Conservation (phyloP, 2,797 vertebrate genomes). For the Hyperoplus lanceolatus region DNA sequence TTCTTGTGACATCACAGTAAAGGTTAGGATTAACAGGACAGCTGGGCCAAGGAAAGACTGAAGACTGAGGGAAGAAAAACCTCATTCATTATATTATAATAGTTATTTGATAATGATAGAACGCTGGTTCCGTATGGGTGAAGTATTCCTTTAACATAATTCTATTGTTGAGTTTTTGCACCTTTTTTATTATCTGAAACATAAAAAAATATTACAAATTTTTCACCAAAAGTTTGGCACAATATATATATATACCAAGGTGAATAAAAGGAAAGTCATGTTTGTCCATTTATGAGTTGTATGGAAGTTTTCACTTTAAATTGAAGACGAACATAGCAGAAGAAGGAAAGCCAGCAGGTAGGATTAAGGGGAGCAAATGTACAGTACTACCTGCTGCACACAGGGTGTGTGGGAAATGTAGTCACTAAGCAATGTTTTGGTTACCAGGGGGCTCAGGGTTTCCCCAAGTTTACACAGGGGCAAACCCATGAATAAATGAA, state of each 20-base stretch:
- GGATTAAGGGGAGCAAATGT: constrained; percentile 16
- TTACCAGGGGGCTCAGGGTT: constrained; percentile 68
- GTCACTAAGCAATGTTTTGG: constrained; percentile 70
- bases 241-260: not conserved
- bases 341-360: not conserved
- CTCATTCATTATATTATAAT: too few relatives aligned
- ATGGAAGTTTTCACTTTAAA: constrained; percentile 19
- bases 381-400: not conserved
- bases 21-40: too few relatives aligned
- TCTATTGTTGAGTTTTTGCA: not conserved
- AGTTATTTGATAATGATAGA: too few relatives aligned
- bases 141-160: too few relatives aligned
- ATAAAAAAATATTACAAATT: not conserved
- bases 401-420: constrained; percentile 28
- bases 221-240: not conserved
- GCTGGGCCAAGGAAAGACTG: too few relatives aligned
- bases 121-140: too few relatives aligned
- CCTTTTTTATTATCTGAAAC: not conserved
- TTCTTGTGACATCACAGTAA: too few relatives aligned
- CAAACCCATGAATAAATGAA: constrained; percentile 77
- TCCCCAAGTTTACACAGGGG: constrained; percentile 76
- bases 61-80: too few relatives aligned
- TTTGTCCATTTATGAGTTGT: not conserved
- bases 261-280: not conserved
- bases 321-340: constrained; percentile 8